A percentile compares a stretch with the other conserved stretches of the same genome.
These are phyloP conservation scores for Chrysolina americana DNA, from an alignment of 2,888 invertebrate species.

Conservation along the genomic window DNA sequence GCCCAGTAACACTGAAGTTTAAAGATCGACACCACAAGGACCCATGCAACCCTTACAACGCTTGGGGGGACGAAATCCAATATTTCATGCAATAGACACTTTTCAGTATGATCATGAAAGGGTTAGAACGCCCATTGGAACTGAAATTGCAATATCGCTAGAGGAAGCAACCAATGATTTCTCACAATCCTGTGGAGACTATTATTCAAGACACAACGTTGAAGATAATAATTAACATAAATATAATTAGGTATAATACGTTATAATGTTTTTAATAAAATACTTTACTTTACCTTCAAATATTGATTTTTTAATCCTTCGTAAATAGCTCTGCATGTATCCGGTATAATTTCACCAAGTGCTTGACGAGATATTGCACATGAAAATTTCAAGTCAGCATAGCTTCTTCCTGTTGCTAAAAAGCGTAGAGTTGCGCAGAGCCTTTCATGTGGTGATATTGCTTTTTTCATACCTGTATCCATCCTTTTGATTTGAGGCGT, in stretches of 20 bases:
- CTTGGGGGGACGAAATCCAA: not conserved
- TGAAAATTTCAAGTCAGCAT: slow-evolving; percentile 53
- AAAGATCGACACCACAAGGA: not conserved
- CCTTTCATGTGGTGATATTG: slow-evolving; percentile 54
- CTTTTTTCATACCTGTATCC: slow-evolving; percentile 53
- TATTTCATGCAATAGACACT: not conserved
- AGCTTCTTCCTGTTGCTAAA: slow-evolving; percentile 55
- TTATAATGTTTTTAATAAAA: not conserved
- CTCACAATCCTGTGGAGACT: not conserved
- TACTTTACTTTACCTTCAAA: slow-evolving; percentile 13
- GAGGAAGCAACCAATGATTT: not conserved
- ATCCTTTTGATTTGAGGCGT: slow-evolving; percentile 39
- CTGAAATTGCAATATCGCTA: not conserved
- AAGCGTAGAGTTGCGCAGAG: slow-evolving; percentile 49
- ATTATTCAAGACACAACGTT: not conserved
- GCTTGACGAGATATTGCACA: slow-evolving; percentile 50
- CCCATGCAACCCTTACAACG: not conserved
- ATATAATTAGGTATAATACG: slow-evolving; percentile 10
- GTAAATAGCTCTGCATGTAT: slow-evolving; percentile 33
- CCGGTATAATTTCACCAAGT: slow-evolving; percentile 48
- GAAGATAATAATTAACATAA: not conserved
- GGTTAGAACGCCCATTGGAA: slow-evolving; percentile 1
- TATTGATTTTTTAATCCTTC: slow-evolving; percentile 29
- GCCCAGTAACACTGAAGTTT: slow-evolving; percentile 1
- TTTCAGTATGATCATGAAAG: not conserved